Percentiles rank a stretch among this genome's conserved stretches.
Conservation (phyloP, 2,888 invertebrate species). For the Cheilosia vulpina region DNA sequence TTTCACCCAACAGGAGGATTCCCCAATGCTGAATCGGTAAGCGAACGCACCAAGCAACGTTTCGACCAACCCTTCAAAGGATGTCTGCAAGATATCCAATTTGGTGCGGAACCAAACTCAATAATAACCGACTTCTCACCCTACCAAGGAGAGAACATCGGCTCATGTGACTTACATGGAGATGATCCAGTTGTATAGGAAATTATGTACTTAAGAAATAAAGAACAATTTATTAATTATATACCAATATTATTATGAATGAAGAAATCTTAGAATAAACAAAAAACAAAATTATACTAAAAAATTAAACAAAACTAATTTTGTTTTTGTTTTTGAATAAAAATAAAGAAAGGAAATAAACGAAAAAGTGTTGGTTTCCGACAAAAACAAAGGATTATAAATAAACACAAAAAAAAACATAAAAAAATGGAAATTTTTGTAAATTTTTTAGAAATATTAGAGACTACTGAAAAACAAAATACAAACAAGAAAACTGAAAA, state of each 20-base stretch:
- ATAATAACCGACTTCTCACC: conserved; percentile 85
- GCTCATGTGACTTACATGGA: conserved; percentile 85
- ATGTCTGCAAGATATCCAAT: conserved; percentile 86
- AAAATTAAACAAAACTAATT: conserved; percentile 51
- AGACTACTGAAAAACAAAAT: conserved; percentile 75
- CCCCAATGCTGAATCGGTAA: conserved; percentile 83
- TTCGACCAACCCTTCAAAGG: conserved; percentile 86
- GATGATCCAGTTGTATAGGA: conserved; percentile 83
- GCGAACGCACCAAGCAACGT: conserved; percentile 83
- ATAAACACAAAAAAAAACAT: conserved; percentile 73
- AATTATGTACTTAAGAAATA: conserved; percentile 76
- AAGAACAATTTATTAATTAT: conserved; percentile 74
- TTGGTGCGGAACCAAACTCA: conserved; percentile 81
- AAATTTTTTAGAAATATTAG: conserved; percentile 77
- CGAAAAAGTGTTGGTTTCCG: conserved; percentile 65
- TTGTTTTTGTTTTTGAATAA: conserved; percentile 62
- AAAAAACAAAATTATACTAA: conserved; percentile 66
- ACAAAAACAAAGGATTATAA: conserved; percentile 68
- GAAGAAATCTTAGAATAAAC: conserved; percentile 65
- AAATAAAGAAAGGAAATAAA: conserved; percentile 53
- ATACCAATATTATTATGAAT: conserved; percentile 71
- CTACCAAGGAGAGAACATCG: conserved; percentile 86
- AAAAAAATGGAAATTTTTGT: conserved; percentile 74
- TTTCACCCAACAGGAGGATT: conserved; percentile 85
- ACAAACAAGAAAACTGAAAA: conserved; percentile 70